Evolutionary conservation across 64 coral and sea anemone genomes (phyloP).

Genomic region (Stylophora pistillata): DNA sequence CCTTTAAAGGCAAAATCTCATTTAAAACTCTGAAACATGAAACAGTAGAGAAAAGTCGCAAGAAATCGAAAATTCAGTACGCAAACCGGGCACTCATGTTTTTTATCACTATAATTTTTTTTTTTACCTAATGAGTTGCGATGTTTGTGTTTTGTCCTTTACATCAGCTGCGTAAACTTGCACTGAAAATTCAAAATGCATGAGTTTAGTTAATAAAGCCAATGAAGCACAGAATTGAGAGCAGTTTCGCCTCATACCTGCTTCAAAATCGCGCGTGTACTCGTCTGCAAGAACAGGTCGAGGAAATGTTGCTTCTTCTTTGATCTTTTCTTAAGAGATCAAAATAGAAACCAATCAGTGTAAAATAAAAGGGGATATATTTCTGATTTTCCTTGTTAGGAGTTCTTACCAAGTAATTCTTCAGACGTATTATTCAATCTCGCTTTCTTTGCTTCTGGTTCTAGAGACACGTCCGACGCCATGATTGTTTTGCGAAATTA

Average conservation of each 20-base stretch:
- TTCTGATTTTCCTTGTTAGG: not conserved
- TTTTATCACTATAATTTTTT: not conserved
- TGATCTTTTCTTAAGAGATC: conserved; percentile 12
- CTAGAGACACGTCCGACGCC: not conserved
- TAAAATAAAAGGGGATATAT: not conserved
- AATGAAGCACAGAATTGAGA: not conserved
- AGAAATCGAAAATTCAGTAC: not conserved
- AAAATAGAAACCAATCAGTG: not conserved
- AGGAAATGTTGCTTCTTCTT: not conserved
- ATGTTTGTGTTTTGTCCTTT: conserved; percentile 64
- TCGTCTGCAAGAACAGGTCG: conserved; percentile 72
- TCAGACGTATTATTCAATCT: not conserved
- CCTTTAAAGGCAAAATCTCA: conserved; percentile 47
- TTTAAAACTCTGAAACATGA: conserved; percentile 57
- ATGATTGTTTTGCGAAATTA: conserved; percentile 3
- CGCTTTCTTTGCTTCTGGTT: conserved; percentile 29
- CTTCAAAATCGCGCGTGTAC: conserved; percentile 66
- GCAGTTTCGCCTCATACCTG: conserved; percentile 26
- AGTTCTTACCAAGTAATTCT: not conserved
- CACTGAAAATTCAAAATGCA: conserved; percentile 38
- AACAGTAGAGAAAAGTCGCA: not conserved
- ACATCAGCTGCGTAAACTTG: conserved; percentile 65
- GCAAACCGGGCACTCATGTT: not conserved
- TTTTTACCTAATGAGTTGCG: conserved; percentile 67
- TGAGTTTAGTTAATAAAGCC: not conserved